Evolutionary conservation across 2,797 vertebrate species (phyloP), one percentile per base, ranked within the genome.

Genomic region (Melanotaenia trifasciata): DNA sequence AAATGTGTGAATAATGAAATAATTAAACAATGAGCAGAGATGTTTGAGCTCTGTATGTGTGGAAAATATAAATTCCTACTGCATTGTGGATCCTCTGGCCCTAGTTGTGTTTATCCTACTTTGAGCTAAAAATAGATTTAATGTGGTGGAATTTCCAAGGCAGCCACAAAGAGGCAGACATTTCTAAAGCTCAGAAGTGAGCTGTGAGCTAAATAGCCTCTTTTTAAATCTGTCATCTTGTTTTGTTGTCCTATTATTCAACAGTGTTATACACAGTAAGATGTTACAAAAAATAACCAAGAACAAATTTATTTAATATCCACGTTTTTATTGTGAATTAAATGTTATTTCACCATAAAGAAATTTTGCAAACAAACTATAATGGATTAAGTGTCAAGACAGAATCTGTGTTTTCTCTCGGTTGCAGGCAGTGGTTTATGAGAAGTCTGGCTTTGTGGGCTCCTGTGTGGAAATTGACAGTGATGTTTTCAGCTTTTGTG

Each of bases 381-480:
- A 18, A 64, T 36, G 20, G 20, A 33, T 22, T 3, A 13, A 40
- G 0, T 56, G 12, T 35, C 13, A 32, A 11, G 3, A 43, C 64
- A 50, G 26, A 30, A 26, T n/a, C 1, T 0, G 18, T 65, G 22
- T 64, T 20, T 4, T 74, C 33, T 64, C 30, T 67, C 33, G 45
- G 0, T 63, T 12, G 0, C 74, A 99, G 98, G 92, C 96, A 1
- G 50, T 96, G 35, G 45, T 98, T 80, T 98, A 95, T 75, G 97
- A 98, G 85, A 94, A 95, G 81, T 94, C 96, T 7, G 95, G 92
- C 63, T 96, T 98, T 86, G 92, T 97, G 88, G 98, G 97, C 38
- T 85, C 83, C 65, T 74, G 81, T 47, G 13, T 96, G 86, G 96
- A 97, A 88, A 60, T 96, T 18, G 95, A 97, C 68, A 88, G 92